phyloP scores from a whole-genome alignment of 1,140 invertebrate genomes.

The Liolophura sinensis region DNA sequence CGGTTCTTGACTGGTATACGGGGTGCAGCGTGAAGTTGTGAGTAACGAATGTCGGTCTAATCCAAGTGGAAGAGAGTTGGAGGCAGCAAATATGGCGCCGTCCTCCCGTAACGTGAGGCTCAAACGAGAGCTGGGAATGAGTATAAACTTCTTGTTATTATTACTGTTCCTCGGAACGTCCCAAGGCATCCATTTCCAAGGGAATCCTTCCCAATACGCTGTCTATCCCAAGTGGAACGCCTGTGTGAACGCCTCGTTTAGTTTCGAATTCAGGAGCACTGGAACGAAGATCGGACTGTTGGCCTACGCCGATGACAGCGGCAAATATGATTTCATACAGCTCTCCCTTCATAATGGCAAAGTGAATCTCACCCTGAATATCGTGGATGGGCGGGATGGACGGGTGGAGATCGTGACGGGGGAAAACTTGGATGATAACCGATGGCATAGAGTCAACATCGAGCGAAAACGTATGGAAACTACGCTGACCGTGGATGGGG shows the following conservation, averaged over 20 bases:
- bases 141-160: too few species aligned
- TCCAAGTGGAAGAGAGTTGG: too few species aligned
- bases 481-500: conserved; percentile 38
- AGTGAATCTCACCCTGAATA: conserved; percentile 41
- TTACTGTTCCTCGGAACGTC: too few species aligned
- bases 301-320: conserved; percentile 52
- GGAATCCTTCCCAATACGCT: conserved; percentile 31
- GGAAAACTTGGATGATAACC: conserved; percentile 35
- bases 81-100: too few species aligned
- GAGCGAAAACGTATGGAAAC: conserved; percentile 46
- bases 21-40: too few species aligned
- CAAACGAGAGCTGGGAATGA: too few species aligned
- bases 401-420: conserved; percentile 33
- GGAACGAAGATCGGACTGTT: conserved; percentile 26
- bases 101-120: too few species aligned
- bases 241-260: conserved; percentile 45
- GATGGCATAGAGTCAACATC: conserved; percentile 47
- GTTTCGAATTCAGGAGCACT: conserved; percentile 49
- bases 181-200: conserved; percentile 18
- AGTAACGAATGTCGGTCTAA: too few species aligned
- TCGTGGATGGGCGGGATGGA: conserved; percentile 38
- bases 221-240: conserved; percentile 51
- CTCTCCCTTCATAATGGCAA: conserved; percentile 22
- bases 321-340: conserved; percentile 44
- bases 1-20: too few species aligned